A percentile compares a stretch with the other conserved stretches of the same genome.
Conservation (phyloP, 2,888 invertebrate species). For the Lycocerus yunnanus region DNA sequence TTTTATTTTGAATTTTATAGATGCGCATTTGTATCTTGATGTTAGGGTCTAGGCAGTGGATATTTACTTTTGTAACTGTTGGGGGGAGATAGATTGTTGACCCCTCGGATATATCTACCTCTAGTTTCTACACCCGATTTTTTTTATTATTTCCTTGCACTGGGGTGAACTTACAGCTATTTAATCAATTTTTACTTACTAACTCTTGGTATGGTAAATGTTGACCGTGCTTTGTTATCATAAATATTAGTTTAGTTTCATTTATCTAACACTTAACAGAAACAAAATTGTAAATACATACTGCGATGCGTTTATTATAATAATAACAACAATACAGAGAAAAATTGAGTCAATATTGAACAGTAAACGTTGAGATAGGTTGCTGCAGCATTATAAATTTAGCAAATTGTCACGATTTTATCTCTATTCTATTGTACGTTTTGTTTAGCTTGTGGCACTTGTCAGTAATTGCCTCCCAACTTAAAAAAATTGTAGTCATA, state of each 20-base stretch:
- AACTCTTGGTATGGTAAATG: background rate
- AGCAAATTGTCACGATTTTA: background rate
- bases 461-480: background rate
- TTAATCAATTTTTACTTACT: background rate
- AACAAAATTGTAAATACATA: background rate
- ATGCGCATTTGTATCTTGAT: slow-evolving; percentile 32
- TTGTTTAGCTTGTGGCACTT: background rate
- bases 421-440: background rate
- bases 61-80: slow-evolving; percentile 20
- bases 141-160: background rate
- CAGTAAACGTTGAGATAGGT: background rate
- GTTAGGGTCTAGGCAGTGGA: slow-evolving; percentile 17
- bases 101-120: slow-evolving; percentile 30
- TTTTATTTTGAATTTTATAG: slow-evolving; percentile 10
- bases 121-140: background rate
- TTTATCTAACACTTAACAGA: background rate
- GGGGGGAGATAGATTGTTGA: slow-evolving; percentile 42
- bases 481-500: background rate
- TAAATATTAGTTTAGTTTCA: background rate
- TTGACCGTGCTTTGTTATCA: background rate
- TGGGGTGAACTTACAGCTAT: background rate
- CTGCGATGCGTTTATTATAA: background rate
- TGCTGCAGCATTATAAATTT: background rate
- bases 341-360: background rate
- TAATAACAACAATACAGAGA: background rate